These are phyloP conservation scores for Alectoris magna DNA, from an alignment of 2,797 vertebrate genomes.

Conservation along the genomic window DNA sequence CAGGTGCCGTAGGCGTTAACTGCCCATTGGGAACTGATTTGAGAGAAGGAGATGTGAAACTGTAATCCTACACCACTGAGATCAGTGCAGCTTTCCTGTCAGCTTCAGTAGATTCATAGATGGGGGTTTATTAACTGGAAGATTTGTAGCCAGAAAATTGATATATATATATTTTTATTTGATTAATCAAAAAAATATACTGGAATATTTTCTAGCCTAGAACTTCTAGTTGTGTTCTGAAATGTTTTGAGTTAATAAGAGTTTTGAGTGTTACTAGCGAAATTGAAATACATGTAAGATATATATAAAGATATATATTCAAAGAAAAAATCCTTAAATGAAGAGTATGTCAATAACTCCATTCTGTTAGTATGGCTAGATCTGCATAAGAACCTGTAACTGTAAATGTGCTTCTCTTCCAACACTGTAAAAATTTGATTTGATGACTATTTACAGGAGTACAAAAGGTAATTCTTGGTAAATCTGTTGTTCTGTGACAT, in stretches of 20 bases:
- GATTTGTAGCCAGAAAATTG: background rate
- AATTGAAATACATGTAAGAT: background rate
- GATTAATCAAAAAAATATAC: background rate
- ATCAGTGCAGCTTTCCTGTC: background rate
- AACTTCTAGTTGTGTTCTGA: background rate
- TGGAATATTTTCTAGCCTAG: constrained; percentile 15
- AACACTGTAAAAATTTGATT: background rate
- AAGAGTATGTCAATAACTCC: background rate
- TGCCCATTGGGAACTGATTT: background rate
- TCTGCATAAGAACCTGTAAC: background rate
- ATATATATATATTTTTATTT: background rate
- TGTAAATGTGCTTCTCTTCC: background rate
- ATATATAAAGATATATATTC: background rate
- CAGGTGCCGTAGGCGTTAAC: background rate
- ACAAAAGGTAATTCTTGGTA: background rate
- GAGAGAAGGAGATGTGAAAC: background rate
- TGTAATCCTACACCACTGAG: rapidly evolving
- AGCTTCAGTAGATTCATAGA: background rate
- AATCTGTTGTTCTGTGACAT: background rate
- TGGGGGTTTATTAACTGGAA: background rate
- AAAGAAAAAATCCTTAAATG: background rate
- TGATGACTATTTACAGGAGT: background rate
- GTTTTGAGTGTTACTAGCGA: background rate
- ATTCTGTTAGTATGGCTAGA: background rate
- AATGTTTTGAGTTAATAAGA: background rate